Evolutionary conservation across 2,888 invertebrate species (phyloP).

Genomic region (Noctua janthina): DNA sequence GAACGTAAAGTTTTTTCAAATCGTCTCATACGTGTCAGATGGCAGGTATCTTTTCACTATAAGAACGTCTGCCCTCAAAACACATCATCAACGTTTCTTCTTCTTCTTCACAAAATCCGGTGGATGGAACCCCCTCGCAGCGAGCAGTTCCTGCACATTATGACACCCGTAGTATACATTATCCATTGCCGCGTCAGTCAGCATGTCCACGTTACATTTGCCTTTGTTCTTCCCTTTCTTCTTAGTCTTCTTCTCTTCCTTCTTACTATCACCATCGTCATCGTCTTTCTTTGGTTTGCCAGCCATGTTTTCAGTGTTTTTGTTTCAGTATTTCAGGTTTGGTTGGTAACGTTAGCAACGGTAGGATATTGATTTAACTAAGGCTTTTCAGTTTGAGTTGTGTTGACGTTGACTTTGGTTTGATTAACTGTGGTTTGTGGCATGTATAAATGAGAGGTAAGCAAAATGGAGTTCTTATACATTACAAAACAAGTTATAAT

Average conservation of each 20-base stretch:
- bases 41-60: neutral
- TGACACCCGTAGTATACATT: slow-evolving; percentile 98
- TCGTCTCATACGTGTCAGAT: neutral
- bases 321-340: slow-evolving; percentile 27
- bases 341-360: slow-evolving; percentile 52
- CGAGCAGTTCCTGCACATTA: slow-evolving; percentile 96
- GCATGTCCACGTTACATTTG: slow-evolving; percentile 95
- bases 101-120: slow-evolving; percentile 97
- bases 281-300: slow-evolving; percentile 88
- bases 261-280: slow-evolving; percentile 84
- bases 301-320: slow-evolving; percentile 71
- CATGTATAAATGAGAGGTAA: neutral
- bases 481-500: too few species aligned
- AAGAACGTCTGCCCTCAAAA: neutral
- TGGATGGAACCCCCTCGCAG: slow-evolving; percentile 96
- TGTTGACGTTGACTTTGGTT: neutral
- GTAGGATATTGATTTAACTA: slow-evolving; percentile 71
- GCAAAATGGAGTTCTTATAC: neutral
- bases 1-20: neutral
- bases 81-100: slow-evolving; percentile 92
- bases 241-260: slow-evolving; percentile 87
- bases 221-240: slow-evolving; percentile 91
- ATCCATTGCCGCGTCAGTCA: slow-evolving; percentile 97
- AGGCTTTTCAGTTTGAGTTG: slow-evolving; percentile 9
- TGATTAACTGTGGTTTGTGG: neutral